Percentiles rank a stretch among this genome's conserved stretches.
phyloP scores from a whole-genome alignment of 2,113 vertebrate genomes.

The Rhinoptilus africanus region DNA sequence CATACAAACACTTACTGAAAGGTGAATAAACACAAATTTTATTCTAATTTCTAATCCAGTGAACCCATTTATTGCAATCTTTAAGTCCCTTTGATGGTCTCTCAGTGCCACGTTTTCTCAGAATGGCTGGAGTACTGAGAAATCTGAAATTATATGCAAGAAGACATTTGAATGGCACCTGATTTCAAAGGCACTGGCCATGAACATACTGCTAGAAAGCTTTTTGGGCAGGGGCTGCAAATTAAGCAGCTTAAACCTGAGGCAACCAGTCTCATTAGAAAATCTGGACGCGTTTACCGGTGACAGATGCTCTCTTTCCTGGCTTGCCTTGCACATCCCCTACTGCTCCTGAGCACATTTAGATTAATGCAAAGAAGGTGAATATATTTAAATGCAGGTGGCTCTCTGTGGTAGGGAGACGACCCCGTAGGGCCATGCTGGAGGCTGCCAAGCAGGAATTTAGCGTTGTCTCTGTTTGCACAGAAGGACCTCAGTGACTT shows the following conservation, averaged over 20 bases:
- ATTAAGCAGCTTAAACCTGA: background rate
- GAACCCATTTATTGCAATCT: background rate
- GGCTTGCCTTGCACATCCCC: background rate
- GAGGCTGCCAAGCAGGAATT: constrained; percentile 23
- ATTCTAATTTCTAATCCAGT: background rate
- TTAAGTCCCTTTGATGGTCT: background rate
- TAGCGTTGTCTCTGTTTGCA: background rate
- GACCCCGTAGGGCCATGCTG: background rate
- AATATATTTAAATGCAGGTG: background rate
- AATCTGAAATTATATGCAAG: background rate
- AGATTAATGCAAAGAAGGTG: background rate
- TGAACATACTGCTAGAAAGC: background rate
- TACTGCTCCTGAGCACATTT: background rate
- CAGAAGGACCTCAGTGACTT: constrained; percentile 1
- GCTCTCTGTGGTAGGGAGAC: background rate
- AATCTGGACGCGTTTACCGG: background rate
- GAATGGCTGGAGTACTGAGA: background rate
- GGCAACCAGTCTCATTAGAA: background rate
- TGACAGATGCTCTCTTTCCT: background rate
- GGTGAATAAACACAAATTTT: background rate
- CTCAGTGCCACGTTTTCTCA: background rate
- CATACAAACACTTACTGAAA: background rate
- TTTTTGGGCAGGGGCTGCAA: background rate
- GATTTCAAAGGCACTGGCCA: background rate
- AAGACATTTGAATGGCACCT: background rate